Conservation (phyloP, 2,888 invertebrate species). For the Lasioglossum zephyrum region DNA sequence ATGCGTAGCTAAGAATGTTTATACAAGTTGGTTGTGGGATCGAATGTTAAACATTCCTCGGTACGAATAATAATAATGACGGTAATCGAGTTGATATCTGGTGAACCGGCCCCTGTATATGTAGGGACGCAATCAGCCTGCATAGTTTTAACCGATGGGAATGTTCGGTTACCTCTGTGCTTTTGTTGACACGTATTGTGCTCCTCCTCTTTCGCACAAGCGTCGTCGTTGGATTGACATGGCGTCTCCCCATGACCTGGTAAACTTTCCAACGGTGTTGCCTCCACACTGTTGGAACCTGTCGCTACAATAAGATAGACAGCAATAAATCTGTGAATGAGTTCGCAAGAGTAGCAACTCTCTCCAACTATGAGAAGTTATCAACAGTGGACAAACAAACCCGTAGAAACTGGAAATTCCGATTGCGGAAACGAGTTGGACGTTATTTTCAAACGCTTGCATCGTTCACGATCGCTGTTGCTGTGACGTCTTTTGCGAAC, state of each 20-base stretch:
- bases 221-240: slow-evolving; percentile 8
- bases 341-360: neutral
- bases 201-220: slow-evolving; percentile 29
- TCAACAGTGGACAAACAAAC: slow-evolving; percentile 19
- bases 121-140: neutral
- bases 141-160: neutral
- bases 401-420: slow-evolving; percentile 59
- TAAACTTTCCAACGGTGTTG: slow-evolving; percentile 80
- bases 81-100: too few species aligned
- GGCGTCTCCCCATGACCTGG: slow-evolving; percentile 67
- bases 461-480: slow-evolving; percentile 76
- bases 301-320: slow-evolving; percentile 30
- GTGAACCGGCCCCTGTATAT: neutral
- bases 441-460: slow-evolving; percentile 74
- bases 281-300: slow-evolving; percentile 74
- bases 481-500: slow-evolving; percentile 78
- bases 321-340: neutral
- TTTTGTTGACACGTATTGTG: slow-evolving; percentile 13
- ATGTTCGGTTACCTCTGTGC: slow-evolving; percentile 27
- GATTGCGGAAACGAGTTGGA: slow-evolving; percentile 52
- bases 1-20: too few species aligned
- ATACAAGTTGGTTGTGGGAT: too few species aligned
- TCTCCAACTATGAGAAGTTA: neutral
- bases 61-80: too few species aligned
- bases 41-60: too few species aligned